Conservation (phyloP, 2,113 vertebrate genomes). For the Fulmarus glacialis region DNA sequence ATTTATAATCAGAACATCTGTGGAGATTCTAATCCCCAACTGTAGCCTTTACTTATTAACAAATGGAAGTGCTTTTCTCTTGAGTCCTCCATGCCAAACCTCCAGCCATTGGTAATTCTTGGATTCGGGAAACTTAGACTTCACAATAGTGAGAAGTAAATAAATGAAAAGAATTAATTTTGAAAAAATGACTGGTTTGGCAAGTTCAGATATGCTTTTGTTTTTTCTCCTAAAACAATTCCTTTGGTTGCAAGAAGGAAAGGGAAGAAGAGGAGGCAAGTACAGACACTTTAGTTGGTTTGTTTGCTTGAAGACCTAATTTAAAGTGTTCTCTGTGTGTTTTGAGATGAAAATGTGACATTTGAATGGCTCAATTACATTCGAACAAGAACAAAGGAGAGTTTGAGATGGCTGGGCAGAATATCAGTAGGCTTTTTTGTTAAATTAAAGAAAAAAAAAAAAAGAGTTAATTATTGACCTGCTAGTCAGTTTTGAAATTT, state of each 20-base stretch:
- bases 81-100: background rate
- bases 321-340: background rate
- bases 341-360: background rate
- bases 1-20: background rate
- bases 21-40: background rate
- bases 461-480: background rate
- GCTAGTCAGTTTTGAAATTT: background rate
- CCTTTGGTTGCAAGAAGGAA: background rate
- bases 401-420: background rate
- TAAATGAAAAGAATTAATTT: background rate
- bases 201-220: background rate
- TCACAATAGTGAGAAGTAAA: background rate
- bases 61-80: background rate
- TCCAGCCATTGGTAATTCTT: background rate
- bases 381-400: background rate
- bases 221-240: background rate
- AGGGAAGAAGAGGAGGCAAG: background rate
- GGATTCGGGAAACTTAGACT: background rate
- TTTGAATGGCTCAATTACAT: background rate
- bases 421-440: background rate
- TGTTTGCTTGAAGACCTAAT: background rate
- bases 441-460: background rate
- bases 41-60: background rate
- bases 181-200: background rate
- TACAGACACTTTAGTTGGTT: background rate